Evolutionary conservation across 2,113 vertebrate species (phyloP).

Genomic region (Himantopus leucocephalus): DNA sequence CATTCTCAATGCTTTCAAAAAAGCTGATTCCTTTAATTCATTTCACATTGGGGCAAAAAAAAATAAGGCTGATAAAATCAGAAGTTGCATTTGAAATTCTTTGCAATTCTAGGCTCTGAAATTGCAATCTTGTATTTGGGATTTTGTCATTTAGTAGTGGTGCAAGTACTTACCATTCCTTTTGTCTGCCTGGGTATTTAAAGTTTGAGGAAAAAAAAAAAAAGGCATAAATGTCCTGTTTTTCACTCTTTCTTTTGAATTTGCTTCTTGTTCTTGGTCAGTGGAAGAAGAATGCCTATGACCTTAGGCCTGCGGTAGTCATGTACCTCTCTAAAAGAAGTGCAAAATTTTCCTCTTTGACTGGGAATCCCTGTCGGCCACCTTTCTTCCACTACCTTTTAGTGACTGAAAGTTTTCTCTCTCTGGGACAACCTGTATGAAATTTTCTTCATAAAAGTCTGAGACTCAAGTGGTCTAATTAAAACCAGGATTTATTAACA

Average conservation of each 20-base stretch:
- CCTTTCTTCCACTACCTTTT: neutral
- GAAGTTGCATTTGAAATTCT: neutral
- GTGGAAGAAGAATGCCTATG: neutral
- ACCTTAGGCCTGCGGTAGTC: neutral
- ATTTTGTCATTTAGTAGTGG: neutral
- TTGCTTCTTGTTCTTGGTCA: neutral
- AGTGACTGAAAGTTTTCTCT: constrained; percentile 7
- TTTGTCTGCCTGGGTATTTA: neutral
- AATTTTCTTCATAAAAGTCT: neutral
- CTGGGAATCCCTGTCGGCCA: neutral
- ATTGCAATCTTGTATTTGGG: neutral
- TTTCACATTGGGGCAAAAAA: neutral
- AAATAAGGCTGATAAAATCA: neutral
- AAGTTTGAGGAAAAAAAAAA: neutral
- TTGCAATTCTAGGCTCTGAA: neutral
- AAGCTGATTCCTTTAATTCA: neutral
- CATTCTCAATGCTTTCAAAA: neutral
- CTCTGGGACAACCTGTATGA: neutral
- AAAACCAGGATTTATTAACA: constrained; percentile 43
- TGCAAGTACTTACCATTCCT: neutral
- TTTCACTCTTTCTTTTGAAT: neutral
- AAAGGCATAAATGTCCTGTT: neutral
- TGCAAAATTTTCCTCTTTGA: neutral
- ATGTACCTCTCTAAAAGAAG: neutral
- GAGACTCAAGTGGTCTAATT: constrained; percentile 59